Conservation (phyloP, 2,888 invertebrate genomes). For the Entomobrya multifasciata region DNA sequence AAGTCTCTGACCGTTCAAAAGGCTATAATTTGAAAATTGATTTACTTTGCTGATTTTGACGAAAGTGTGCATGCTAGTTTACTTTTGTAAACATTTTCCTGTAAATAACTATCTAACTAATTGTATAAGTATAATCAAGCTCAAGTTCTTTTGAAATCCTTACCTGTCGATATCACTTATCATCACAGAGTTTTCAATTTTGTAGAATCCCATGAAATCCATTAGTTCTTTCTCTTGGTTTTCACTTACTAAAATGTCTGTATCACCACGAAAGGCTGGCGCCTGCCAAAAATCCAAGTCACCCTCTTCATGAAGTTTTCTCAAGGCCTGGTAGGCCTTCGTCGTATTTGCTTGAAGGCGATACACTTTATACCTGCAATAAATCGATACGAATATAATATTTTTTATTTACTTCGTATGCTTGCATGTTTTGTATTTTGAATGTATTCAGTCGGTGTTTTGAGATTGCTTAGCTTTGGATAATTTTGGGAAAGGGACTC, state of each 20-base stretch:
- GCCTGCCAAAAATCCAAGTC: slow-evolving; percentile 60
- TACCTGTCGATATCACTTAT: slow-evolving; percentile 55
- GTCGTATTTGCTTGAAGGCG: slow-evolving; percentile 42
- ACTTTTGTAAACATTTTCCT: background rate
- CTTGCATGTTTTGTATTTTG: too few species aligned
- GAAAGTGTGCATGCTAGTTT: background rate
- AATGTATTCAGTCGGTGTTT: too few species aligned
- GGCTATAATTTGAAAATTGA: too few species aligned
- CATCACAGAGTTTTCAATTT: slow-evolving; percentile 34
- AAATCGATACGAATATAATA: background rate
- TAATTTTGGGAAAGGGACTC: too few species aligned
- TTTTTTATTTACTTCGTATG: background rate
- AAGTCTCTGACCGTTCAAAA: slow-evolving; percentile 57
- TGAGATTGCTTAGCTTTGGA: too few species aligned
- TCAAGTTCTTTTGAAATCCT: background rate
- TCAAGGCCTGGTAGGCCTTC: slow-evolving; percentile 48
- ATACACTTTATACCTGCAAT: slow-evolving; percentile 52
- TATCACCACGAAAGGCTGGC: slow-evolving; percentile 48
- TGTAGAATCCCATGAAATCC: slow-evolving; percentile 59
- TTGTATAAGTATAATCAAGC: too few species aligned
- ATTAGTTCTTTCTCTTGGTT: slow-evolving; percentile 56
- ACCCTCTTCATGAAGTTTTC: slow-evolving; percentile 57
- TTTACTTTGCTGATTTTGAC: too few species aligned
- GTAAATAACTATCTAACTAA: too few species aligned
- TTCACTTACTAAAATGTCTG: slow-evolving; percentile 50